Evolutionary conservation across 2,888 invertebrate species (phyloP).

Genomic region (Vandiemenella viatica): DNA sequence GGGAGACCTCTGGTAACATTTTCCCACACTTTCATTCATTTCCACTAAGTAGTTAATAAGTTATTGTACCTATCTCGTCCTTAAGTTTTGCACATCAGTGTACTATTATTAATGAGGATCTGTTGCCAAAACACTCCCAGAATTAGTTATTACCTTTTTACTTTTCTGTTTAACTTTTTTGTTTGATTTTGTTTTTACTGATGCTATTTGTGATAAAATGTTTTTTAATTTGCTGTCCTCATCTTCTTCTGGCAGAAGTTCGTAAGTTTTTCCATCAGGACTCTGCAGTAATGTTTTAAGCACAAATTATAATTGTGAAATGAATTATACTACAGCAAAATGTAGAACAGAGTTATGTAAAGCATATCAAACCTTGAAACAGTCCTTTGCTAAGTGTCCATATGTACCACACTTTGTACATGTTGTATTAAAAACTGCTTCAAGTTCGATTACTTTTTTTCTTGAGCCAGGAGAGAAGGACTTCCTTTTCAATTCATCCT

Average conservation of each 20-base stretch:
- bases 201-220: background rate
- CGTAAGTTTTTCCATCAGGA: constrained; percentile 29
- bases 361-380: constrained; percentile 22
- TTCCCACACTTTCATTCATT: too few species aligned
- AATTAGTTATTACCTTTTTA: constrained; percentile 9
- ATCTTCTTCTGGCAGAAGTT: constrained; percentile 26
- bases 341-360: too few species aligned
- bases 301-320: background rate
- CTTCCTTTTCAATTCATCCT: constrained; percentile 26
- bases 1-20: too few species aligned
- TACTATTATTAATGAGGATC: too few species aligned
- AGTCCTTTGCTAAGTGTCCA: constrained; percentile 29
- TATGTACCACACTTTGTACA: constrained; percentile 29
- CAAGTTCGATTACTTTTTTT: constrained; percentile 26
- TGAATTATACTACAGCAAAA: background rate
- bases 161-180: constrained; percentile 15
- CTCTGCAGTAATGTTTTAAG: constrained; percentile 18
- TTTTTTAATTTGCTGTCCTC: background rate
- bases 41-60: too few species aligned
- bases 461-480: constrained; percentile 19
- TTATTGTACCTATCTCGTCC: too few species aligned
- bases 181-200: constrained; percentile 12
- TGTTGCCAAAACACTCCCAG: too few species aligned
- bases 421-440: constrained; percentile 28
- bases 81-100: too few species aligned